Base-by-base conservation (phyloP, 1,140 invertebrate species). In the Trissolcus basalis region DNA sequence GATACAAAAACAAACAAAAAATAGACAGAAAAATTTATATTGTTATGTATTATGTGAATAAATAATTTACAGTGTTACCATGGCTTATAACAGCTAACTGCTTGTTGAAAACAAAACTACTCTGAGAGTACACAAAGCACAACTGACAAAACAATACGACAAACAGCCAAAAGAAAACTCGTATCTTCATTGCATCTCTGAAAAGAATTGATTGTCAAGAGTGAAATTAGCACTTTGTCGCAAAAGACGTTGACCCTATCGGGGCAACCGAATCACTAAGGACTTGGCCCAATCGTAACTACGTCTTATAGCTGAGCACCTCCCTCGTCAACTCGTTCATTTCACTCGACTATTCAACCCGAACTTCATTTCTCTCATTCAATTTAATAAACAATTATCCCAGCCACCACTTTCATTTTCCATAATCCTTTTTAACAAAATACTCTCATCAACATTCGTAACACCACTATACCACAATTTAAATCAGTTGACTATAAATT, bases 271-370 rank as follows among this genome's bases (percentile, higher is more conserved):
- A 64, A 65, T 80, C 58, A 85, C 83, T 83, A 83, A 81, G 79
- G 81, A 72, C 58, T 78, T 78, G 70, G 58, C 44, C 54, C 80
- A 86, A 85, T 79, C 78, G 82, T 82, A 83, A 81, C 82, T 84
- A 49, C 72, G 75, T 85, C 82, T 86, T 86, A 85, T 86, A 85
- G 68, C 69, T 61, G 51, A 50, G 76, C 77, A 68, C 71, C 75
- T 67, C 72, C 75, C 59, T 68, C 19, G 68, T 67, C 53, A 78
- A 78, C 65, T 70, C 68, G 11, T 76, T 43, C 74, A 71, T 80
- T 77, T 80, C 64, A 68, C 71, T 77, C 59, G 61, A 16, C 45
- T 64, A 60, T 71, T 75, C 71, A 69, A 69, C 68, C 56, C 59
- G 60, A 74, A 72, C 60, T 60, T 32, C 54, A 32, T 50, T 53